Evolutionary conservation across 2,888 invertebrate species (phyloP).

Genomic region (Archips xylosteana): DNA sequence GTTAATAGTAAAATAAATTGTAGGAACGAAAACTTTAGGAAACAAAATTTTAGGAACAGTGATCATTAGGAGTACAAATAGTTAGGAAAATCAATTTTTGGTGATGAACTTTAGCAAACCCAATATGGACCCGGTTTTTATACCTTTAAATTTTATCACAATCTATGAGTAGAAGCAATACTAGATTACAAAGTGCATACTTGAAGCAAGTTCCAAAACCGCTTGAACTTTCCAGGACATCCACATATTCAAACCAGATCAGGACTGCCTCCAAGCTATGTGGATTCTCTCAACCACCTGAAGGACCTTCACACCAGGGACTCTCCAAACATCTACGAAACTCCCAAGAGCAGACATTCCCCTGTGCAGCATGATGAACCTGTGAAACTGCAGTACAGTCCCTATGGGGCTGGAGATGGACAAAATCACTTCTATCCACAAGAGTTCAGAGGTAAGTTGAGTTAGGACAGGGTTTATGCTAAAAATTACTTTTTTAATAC

Average conservation of each 20-base stretch:
- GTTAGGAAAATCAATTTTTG: no score
- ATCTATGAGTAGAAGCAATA: no score
- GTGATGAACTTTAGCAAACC: no score
- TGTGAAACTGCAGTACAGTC: slow-evolving; percentile 65
- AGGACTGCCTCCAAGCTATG: slow-evolving; percentile 74
- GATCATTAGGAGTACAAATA: no score
- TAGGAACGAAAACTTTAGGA: no score
- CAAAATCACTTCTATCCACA: slow-evolving; percentile 74
- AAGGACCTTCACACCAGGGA: slow-evolving; percentile 69
- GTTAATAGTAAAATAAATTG: no score
- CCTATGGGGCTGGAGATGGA: slow-evolving; percentile 79
- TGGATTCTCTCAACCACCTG: slow-evolving; percentile 73
- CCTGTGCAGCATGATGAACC: slow-evolving; percentile 65
- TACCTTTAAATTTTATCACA: no score
- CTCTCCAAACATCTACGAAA: slow-evolving; percentile 72
- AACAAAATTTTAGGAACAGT: no score
- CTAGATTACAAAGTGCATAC: no score
- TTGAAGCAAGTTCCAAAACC: background rate
- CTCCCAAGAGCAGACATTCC: slow-evolving; percentile 67
- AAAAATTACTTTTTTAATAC: no score
- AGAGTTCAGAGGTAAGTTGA: slow-evolving; percentile 68
- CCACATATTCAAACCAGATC: slow-evolving; percentile 55
- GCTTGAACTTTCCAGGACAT: slow-evolving; percentile 52
- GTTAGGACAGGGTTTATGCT: background rate
- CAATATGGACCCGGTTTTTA: no score